Conservation (phyloP, 1,140 invertebrate genomes). For the Lutraria rhynchaena region DNA sequence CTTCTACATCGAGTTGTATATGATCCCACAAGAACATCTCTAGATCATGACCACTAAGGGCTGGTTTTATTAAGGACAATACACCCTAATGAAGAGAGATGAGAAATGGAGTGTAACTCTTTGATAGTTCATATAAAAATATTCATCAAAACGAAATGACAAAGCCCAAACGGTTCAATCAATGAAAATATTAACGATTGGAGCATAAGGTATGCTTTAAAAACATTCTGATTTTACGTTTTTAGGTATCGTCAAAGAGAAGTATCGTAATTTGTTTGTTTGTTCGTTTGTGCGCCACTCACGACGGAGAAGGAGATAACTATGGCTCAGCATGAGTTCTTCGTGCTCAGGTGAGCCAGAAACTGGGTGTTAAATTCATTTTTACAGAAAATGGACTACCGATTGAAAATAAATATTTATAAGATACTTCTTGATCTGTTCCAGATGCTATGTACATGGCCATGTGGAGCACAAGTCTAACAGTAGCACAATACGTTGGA, state of each 20-base stretch:
- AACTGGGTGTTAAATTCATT: too few species aligned
- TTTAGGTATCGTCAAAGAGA: too few species aligned
- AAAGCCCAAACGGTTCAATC: too few species aligned
- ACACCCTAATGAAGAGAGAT: neutral
- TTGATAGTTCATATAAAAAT: neutral
- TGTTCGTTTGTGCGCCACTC: too few species aligned
- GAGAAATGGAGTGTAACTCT: neutral
- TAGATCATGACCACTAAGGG: conserved; percentile 18
- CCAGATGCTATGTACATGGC: conserved; percentile 68
- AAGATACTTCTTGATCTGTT: conserved; percentile 13
- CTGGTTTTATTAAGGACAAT: conserved; percentile 30
- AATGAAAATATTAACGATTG: neutral
- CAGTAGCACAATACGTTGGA: conserved; percentile 60
- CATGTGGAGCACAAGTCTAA: conserved; percentile 70
- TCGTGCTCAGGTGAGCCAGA: too few species aligned
- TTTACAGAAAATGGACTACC: neutral
- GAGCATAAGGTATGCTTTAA: too few species aligned
- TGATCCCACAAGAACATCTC: conserved; percentile 58
- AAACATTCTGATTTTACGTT: too few species aligned
- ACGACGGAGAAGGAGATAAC: too few species aligned
- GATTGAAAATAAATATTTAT: too few species aligned
- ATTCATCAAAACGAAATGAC: neutral
- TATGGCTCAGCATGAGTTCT: too few species aligned
- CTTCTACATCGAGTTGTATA: conserved; percentile 58
- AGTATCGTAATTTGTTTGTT: too few species aligned